Evolutionary conservation across 2,113 vertebrate genomes (phyloP), one percentile per base, ranked within the genome.

Genomic region (Otolemur garnettii): DNA sequence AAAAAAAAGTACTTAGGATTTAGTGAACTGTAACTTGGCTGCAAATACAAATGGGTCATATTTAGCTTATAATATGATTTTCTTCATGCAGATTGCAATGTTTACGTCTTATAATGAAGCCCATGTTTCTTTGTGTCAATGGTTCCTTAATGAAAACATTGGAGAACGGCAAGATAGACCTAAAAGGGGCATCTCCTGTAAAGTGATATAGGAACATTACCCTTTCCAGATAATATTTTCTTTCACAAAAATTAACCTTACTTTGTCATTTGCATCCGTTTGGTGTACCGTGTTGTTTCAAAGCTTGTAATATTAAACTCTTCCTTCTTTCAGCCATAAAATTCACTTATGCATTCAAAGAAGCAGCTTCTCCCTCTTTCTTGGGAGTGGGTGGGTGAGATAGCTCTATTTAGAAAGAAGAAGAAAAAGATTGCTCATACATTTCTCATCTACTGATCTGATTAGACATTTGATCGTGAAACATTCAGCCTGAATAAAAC

Each of bases 11-110:
- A 87, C 86, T 97, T 85, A 95, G 90, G 66, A 94, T 93, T 92
- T 95, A 94, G 94, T 96, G 91, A 59, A 90, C 92, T 97, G 90
- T 97, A 95, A 97, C 97, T 92, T 84, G 69, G 68, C 62, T 90
- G 62, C 77, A 93, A 90, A 94, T 96, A 69, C 87, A 96, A 92
- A 85, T 74, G 90, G 92, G 84, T 82, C 90, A 88, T 95, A 96
- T 92, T 96, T 96, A 96, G 87, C 87, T 92, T 82, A 72, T 94
- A 92, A 96, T 93, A 91, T 84, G 75, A 96, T 96, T 93, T 96
- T 96, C 81, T 86, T 84, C 80, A 95, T 95, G 93, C 92, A 95
- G 75, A 96, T 97, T 86, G 15, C 60, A 72, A 71, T 96, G 84
- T 95, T 98, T 96, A 92, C 87, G 87, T 96, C 91, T 93, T 80